Evolutionary conservation across 2,888 invertebrate genomes (phyloP), one percentile per base, ranked within the genome.

Genomic region (Drosophila falleni): DNA sequence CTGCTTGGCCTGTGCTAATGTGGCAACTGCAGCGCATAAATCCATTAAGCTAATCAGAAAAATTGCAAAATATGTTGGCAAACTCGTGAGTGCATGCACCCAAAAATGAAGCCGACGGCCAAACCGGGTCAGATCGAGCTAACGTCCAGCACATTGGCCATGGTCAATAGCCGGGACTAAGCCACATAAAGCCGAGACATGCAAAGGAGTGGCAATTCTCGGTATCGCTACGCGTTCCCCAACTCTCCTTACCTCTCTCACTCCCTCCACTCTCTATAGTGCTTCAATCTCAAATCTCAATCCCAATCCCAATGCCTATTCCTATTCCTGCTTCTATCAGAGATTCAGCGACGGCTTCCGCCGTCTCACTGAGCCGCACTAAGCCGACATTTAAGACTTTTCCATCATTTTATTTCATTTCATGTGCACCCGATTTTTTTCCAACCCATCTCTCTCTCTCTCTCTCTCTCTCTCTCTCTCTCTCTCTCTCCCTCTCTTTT

Each of bases 371-470:
- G 74, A 78, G 81, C 71, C 79, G 70, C 74, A 67, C 70, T 80
- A 74, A 81, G 75, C 79, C 75, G 67, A 72, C 80, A 81, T 72
- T 80, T 74, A 80, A 80, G 80, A 81, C 81, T 80, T 78, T 81
- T 81, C 75, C 79, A 81, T 80, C 80, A 80, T 80, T 81, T 80
- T 79, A 81, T 81, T 80, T 81, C 70, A 81, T 78, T 78, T 70
- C 72, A 78, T 78, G 69, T 81, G 66, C 81, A 49, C 78, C 67
- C 60, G 70, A 67, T 66, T 78, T 61, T 61, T 66, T 51, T 44
- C 42, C 37, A 29, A 58, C 41, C 10, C 31, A 35, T 26, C 19
- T 23, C 65, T 16, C 35, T 11, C 51, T 19, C 54, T 41, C 41
- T 47, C 11, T 39, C 19, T 39, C 15, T 33, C 50, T 19, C 54